Evolutionary conservation across 2,797 vertebrate genomes (phyloP), one percentile per base, ranked within the genome.

Genomic region (Anableps anableps): DNA sequence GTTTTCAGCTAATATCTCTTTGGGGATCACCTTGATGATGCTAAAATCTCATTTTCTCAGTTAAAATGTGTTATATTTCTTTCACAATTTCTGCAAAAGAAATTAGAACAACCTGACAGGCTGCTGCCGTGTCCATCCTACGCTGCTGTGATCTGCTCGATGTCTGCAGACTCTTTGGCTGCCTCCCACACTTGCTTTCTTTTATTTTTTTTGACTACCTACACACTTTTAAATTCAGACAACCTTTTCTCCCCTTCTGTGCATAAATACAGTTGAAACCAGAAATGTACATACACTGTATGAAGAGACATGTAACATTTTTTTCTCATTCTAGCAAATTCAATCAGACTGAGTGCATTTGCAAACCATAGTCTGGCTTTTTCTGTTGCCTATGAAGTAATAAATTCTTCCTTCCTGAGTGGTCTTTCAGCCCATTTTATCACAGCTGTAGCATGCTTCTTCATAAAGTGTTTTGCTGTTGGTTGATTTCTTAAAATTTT

Each of bases 111-210:
- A 68, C 26, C 64, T 68, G 64, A 38, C 38, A 70, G 66, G 41
- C 26, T 43, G 38, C 13, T 43, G 21, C 21, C 9, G 4, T 26
- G 36, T 68, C 64, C 64, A 8, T 38, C 62, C 19, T 66, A 36
- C 34, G 10, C 29, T 62, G 38, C 64, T 68, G 36, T 26, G 10
- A 70, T 45, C 66, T 23, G 21, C 38, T 43, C 66, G 26, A 41
- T 29, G 23, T 45, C 38, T 38, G 64, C 36, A 68, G 36, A 68
- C 64, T 41, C 64, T 66, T 29, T 23, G 36, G 21, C 64, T 36
- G 5, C 17, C 21, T 68, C 36, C 64, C 79, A 81, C 84, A 74
- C 81, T 0, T 8, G 29, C 76, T 82, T 89, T 21, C 31, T 29
- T 78, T n/a, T n/a, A n/a, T n/a, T n/a, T 76, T 53, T 58, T 68